phyloP scores from a whole-genome alignment of 1,140 invertebrate genomes.

The Meloidogyne chitwoodi region DNA sequence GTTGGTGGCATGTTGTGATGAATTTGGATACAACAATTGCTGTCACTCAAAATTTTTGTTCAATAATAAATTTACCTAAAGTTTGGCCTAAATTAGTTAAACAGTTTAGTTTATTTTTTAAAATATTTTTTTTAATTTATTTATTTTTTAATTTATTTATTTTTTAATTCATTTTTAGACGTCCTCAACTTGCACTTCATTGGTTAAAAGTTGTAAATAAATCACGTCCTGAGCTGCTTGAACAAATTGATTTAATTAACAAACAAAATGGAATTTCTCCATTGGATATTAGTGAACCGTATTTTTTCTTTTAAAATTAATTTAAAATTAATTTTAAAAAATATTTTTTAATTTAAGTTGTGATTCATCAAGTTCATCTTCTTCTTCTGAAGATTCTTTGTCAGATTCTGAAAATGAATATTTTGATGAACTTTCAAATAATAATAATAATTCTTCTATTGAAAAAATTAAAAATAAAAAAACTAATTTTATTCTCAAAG shows the following conservation, averaged over 20 bases:
- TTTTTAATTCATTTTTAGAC: conserved; percentile 86
- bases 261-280: neutral
- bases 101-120: neutral
- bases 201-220: conserved; percentile 64
- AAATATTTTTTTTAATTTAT: neutral
- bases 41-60: conserved; percentile 96
- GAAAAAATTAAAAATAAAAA: too few species aligned
- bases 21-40: conserved; percentile 92
- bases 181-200: conserved; percentile 85
- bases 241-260: conserved; percentile 11
- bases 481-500: too few species aligned
- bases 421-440: neutral
- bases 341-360: conserved; percentile 1
- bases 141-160: neutral
- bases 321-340: too few species aligned
- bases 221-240: conserved; percentile 31
- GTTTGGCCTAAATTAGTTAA: conserved; percentile 94
- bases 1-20: conserved; percentile 90
- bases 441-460: neutral
- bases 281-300: conserved; percentile 1
- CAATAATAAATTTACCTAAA: conserved; percentile 87
- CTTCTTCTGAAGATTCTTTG: conserved; percentile 25
- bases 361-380: conserved; percentile 40
- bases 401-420: conserved; percentile 11
- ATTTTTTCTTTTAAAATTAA: too few species aligned